Base-by-base conservation (phyloP, 2,888 invertebrate genomes). In the Volucella inanis region DNA sequence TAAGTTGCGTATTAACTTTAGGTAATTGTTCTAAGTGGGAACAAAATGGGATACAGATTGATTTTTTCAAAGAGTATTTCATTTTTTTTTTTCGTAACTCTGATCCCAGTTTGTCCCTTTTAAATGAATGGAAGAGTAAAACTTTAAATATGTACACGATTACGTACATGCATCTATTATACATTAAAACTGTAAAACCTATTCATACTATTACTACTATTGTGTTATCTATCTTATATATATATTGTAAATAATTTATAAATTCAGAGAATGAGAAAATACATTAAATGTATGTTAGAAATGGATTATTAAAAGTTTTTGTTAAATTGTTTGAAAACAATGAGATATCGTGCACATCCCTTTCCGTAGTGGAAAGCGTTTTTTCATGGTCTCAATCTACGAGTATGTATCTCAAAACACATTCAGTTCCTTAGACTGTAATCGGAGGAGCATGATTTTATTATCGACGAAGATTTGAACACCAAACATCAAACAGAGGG, bases 221-320 rank as follows among this genome's bases (percentile, higher is more conserved):
- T 81, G 77, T 81, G 81, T 85, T 85, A 85, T 81, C 81, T 85
- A 78, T 31, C 31, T 31, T 6, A 31, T 31, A 31, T 77, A 76
- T 77, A 81, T 81, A 85, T 57, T 85, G 85, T 85, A 85, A 85
- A 85, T 85, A 85, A 81, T 85, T 81, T 81, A 85, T 85, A 77
- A 72, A 74, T 77, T 52, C 50, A 59, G 72, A 76, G 43, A 54
- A 62, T 50, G 59, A 72, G 57, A 57, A 85, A 84, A 79, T 80
- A 68, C 81, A 85, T 85, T 14, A 68, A 81, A 81, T 84, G 85
- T 84, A 76, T 80, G 50, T 77, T 68, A 59, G 50, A 61, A 45
- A 12, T 8, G 43, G 22, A n/a, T 18, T 38, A 3, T 9, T 1
- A 31, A 31, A 31, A 31, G 31, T 4, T 31, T 3, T 31, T 31